Base-by-base conservation (phyloP, 2,113 vertebrate species). In the Petrocephalus microphthalmus region DNA sequence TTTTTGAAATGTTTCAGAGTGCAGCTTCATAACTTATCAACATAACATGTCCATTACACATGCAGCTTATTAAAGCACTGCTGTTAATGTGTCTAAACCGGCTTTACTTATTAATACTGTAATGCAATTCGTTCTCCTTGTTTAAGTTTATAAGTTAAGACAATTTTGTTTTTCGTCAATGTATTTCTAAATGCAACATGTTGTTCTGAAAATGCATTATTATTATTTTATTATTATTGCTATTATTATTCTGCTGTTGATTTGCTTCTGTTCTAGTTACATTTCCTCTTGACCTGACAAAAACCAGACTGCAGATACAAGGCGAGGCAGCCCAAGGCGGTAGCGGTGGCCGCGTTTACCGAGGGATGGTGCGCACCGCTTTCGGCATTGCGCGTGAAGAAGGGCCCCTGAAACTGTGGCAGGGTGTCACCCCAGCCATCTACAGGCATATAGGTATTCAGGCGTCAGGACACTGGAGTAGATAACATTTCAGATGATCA, bases 291-390 rank as follows among this genome's bases (percentile, higher is more conserved):
- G 97, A 97, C 87, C 95, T 97, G 81, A 97, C 95, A 0, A 97
- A 97, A 94, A 97, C 97, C 25, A 95, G 96, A 60, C 95, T 97
- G 87, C 97, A 97, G 89, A 94, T 97, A 85, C 97, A 97, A 93
- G 96, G 97, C 47, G 96, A 97, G 93, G 93, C 94, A 19, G 95
- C 94, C 0, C 71, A 88, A 0, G 78, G 52, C 0, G 7, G 33
- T 0, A 56, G 83, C 6, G 88, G 2, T 19, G 53, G 37, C 0
- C 56, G 13, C 0, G 93, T 94, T 0, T 93, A 96, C 57, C 93
- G 95, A 0, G 96, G 97, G 4, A 97, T 96, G 96, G 89, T 97
- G 13, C 91, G 92, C 87, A 97, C 96, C 0, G 95, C 95, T 0
- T 87, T 92, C 0, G 97, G 96, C 15, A 95, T 97, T 19, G 87